A percentile compares a stretch with the other conserved stretches of the same genome.
Conservation (phyloP, 1,140 invertebrate species). For the Diorhabda sublineata region DNA sequence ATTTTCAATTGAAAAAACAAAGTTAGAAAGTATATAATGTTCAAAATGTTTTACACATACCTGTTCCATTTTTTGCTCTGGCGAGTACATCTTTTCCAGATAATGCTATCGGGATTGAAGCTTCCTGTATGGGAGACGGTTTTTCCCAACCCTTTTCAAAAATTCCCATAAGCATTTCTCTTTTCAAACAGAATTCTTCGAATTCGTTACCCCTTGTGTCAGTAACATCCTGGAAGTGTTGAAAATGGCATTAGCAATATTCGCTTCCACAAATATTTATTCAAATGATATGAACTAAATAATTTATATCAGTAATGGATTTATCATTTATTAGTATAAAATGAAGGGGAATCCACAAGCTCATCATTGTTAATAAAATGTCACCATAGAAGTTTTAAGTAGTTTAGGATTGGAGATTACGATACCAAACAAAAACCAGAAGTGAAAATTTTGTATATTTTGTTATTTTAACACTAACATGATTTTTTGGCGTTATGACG, state of each 20-base stretch:
- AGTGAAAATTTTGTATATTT: too few relatives aligned
- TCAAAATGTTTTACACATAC: slow-evolving; percentile 21
- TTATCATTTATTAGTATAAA: slow-evolving; percentile 41
- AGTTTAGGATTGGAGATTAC: too few relatives aligned
- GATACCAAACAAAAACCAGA: too few relatives aligned
- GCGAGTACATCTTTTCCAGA: slow-evolving; percentile 97
- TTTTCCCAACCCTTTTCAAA: slow-evolving; percentile 99
- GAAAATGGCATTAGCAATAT: not conserved
- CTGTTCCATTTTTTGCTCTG: slow-evolving; percentile 98
- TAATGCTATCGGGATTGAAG: slow-evolving; percentile 96
- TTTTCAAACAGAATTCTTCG: slow-evolving; percentile 97
- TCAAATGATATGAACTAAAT: not conserved
- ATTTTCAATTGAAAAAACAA: too few relatives aligned
- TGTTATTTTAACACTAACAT: too few relatives aligned
- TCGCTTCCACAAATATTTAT: too few relatives aligned
- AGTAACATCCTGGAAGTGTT: slow-evolving; percentile 86
- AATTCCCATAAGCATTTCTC: slow-evolving; percentile 98
- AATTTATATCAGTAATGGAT: slow-evolving; percentile 29
- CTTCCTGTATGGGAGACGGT: slow-evolving; percentile 99
- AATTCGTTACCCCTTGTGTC: slow-evolving; percentile 99
- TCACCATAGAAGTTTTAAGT: too few relatives aligned
- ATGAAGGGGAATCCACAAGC: slow-evolving; percentile 43
- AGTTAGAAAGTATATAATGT: too few relatives aligned
- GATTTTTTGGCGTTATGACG: too few relatives aligned
- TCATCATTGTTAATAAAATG: slow-evolving; percentile 31